A percentile compares a stretch with the other conserved stretches of the same genome.
Evolutionary conservation across 2,113 vertebrate species (phyloP).

Genomic region (Tretioscincus oriximinensis): DNA sequence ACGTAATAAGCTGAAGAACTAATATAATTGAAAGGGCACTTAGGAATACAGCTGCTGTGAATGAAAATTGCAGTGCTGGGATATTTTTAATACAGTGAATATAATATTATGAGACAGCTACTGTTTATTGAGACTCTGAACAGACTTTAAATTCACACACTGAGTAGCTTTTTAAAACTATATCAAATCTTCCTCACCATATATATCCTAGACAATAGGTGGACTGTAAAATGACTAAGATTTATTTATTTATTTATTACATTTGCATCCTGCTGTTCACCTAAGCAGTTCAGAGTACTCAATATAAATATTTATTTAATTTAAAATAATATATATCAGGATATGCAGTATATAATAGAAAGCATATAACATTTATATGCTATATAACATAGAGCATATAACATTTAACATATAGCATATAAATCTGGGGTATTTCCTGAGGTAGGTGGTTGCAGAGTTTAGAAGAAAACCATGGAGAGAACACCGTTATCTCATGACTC

Average conservation of each 20-base stretch:
- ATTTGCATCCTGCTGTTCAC: too few species aligned
- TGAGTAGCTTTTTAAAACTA: neutral
- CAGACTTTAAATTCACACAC: constrained; percentile 28
- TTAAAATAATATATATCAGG: too few species aligned
- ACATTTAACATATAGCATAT: too few species aligned
- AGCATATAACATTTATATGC: too few species aligned
- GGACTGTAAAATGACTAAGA: constrained; percentile 31
- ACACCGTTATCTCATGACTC: too few species aligned
- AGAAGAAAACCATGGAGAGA: too few species aligned
- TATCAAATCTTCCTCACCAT: neutral
- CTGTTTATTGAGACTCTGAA: constrained; percentile 20
- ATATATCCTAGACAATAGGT: constrained; percentile 16
- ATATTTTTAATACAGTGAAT: constrained; percentile 19
- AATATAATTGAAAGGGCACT: constrained; percentile 22
- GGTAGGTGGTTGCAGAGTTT: too few species aligned
- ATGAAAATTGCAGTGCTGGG: constrained; percentile 16
- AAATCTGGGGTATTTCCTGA: too few species aligned
- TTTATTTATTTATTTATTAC: constrained; percentile 10
- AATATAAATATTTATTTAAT: too few species aligned
- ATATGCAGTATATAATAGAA: too few species aligned
- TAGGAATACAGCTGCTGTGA: constrained; percentile 7
- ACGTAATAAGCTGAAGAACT: constrained; percentile 9
- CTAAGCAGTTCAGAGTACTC: too few species aligned
- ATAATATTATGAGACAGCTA: constrained; percentile 19
- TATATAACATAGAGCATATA: too few species aligned